These are phyloP conservation scores for Lucifuga dentata DNA, from an alignment of 2,113 vertebrate species.

Conservation along the genomic window DNA sequence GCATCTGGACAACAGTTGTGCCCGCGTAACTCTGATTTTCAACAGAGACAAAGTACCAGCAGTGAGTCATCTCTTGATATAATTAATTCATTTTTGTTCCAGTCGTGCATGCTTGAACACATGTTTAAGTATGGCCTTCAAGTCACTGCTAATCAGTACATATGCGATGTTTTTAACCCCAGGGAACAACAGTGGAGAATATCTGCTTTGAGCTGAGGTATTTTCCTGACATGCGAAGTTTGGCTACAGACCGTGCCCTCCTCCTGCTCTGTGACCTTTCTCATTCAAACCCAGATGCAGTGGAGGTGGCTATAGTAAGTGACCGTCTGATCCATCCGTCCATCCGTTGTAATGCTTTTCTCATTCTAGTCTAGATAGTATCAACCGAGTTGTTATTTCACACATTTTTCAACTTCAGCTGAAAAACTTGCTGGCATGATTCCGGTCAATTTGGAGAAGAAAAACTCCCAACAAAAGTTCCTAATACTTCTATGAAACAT, in stretches of 20 bases:
- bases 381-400: too few species aligned
- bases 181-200: conserved; percentile 94
- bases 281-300: conserved; percentile 84
- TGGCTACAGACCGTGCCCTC: conserved; percentile 87
- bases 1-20: conserved; percentile 93
- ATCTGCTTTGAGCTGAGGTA: conserved; percentile 94
- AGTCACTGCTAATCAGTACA: conserved; percentile 1
- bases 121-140: conserved; percentile 2
- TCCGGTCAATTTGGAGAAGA: too few species aligned
- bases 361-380: too few species aligned
- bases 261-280: conserved; percentile 91
- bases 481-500: too few species aligned
- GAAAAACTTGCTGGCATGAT: too few species aligned
- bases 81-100: not conserved
- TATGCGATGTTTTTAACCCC: conserved; percentile 26
- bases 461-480: too few species aligned
- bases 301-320: conserved; percentile 96
- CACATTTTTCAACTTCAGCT: too few species aligned
- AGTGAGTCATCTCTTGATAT: conserved; percentile 76
- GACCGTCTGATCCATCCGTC: not conserved
- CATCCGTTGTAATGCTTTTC: too few species aligned
- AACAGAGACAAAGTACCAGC: conserved; percentile 89
- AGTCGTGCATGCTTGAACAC: not conserved
- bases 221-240: conserved; percentile 85
- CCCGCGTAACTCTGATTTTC: conserved; percentile 92